phyloP scores from a whole-genome alignment of 2,113 vertebrate genomes.

The Antigone vipio region DNA sequence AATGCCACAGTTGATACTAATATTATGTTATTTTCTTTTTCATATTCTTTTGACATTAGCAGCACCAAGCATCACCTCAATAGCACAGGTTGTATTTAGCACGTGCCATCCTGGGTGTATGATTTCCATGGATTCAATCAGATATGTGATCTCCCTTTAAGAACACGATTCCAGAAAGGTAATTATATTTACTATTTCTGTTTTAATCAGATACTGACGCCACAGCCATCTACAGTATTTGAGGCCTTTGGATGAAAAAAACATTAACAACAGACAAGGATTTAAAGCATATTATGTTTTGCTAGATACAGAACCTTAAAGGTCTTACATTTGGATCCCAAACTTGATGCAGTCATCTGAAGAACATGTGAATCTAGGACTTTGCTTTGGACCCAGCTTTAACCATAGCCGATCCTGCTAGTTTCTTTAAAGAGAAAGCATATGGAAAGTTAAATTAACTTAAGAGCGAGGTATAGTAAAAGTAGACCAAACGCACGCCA shows the following conservation, averaged over 20 bases:
- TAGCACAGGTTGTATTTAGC: not conserved
- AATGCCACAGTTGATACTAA: not conserved
- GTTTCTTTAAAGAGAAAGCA: not conserved
- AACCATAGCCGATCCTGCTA: not conserved
- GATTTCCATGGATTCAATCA: not conserved
- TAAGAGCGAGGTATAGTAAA: not conserved
- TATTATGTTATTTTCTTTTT: not conserved
- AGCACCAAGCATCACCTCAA: not conserved
- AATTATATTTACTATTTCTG: not conserved
- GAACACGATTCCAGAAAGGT: not conserved
- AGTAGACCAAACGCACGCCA: not conserved
- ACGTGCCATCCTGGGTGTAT: not conserved
- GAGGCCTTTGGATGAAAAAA: not conserved
- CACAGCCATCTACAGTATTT: not conserved
- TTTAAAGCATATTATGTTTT: not conserved
- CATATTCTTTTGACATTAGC: not conserved
- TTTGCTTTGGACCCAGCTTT: not conserved
- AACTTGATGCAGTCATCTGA: not conserved
- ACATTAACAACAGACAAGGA: not conserved
- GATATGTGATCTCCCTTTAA: not conserved
- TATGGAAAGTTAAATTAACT: not conserved
- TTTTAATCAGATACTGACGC: not conserved
- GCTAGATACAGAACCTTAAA: not conserved
- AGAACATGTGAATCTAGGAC: not conserved
- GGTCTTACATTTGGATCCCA: not conserved